These are phyloP conservation scores for Agrochola macilenta DNA, from an alignment of 2,888 invertebrate species.

Conservation along the genomic window DNA sequence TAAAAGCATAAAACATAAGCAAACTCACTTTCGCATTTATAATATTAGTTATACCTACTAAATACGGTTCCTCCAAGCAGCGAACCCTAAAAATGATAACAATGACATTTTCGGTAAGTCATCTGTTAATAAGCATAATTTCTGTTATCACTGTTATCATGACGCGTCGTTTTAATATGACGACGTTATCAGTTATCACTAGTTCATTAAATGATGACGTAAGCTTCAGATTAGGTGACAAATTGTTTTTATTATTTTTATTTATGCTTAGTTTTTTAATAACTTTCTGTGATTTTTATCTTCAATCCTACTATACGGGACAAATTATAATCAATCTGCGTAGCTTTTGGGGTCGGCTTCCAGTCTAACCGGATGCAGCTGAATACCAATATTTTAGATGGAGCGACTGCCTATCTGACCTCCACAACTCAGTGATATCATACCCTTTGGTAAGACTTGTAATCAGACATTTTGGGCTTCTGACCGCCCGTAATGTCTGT, in stretches of 20 bases:
- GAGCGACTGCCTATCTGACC: too few species aligned
- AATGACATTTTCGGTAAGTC: conserved; percentile 12
- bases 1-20: too few species aligned
- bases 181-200: conserved; percentile 14
- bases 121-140: conserved; percentile 33
- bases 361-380: not conserved
- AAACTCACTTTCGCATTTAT: not conserved
- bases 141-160: conserved; percentile 31
- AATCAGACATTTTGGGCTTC: too few species aligned
- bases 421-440: too few species aligned
- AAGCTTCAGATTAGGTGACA: not conserved
- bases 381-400: not conserved
- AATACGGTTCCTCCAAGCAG: not conserved
- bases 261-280: not conserved
- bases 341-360: not conserved
- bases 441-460: not conserved
- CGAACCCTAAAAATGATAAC: conserved; percentile 14
- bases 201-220: conserved; percentile 17
- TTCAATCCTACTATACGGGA: not conserved
- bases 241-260: not conserved
- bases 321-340: not conserved
- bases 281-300: not conserved
- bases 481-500: not conserved
- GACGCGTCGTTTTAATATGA: conserved; percentile 2
- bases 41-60: not conserved